Evolutionary conservation across 2,797 vertebrate genomes (phyloP).

Genomic region (Echeneis naucrates): DNA sequence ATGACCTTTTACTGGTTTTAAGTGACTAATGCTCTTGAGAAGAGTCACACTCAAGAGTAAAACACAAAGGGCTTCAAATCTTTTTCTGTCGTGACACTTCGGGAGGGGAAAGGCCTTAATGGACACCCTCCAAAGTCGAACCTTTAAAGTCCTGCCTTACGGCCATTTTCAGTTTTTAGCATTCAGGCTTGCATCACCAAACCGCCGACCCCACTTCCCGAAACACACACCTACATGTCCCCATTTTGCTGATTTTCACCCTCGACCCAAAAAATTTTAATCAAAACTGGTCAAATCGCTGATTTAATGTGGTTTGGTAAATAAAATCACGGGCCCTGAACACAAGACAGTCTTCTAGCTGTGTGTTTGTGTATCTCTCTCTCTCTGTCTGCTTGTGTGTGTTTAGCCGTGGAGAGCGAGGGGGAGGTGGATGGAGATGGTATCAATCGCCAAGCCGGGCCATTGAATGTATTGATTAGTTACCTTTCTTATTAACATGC

Average conservation of each 20-base stretch:
- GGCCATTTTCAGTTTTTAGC: background rate
- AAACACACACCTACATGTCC: too few relatives aligned
- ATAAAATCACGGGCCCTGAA: conserved; percentile 55
- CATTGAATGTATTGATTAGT: conserved; percentile 87
- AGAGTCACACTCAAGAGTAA: background rate
- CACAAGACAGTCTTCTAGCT: conserved; percentile 48
- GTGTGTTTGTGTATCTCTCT: conserved; percentile 51
- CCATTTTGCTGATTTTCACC: background rate
- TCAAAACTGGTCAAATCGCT: background rate
- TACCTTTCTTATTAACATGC: conserved; percentile 88
- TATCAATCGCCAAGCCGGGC: conserved; percentile 84
- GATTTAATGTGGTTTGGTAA: conserved; percentile 32
- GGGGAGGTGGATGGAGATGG: conserved; percentile 85
- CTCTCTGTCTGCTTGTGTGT: too few relatives aligned
- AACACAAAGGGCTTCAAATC: background rate
- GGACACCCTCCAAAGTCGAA: background rate
- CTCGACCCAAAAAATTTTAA: too few relatives aligned
- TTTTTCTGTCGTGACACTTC: background rate
- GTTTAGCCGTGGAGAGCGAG: conserved; percentile 63
- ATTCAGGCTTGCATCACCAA: background rate
- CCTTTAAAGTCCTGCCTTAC: background rate
- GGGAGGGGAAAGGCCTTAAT: background rate
- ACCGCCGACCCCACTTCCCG: too few relatives aligned
- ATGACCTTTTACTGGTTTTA: background rate
- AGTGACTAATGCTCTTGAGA: background rate